Percentiles rank a stretch among this genome's conserved stretches.
These are phyloP conservation scores for Minunthozetes semirufus DNA, from an alignment of 2,888 invertebrate genomes.

Conservation along the genomic window DNA sequence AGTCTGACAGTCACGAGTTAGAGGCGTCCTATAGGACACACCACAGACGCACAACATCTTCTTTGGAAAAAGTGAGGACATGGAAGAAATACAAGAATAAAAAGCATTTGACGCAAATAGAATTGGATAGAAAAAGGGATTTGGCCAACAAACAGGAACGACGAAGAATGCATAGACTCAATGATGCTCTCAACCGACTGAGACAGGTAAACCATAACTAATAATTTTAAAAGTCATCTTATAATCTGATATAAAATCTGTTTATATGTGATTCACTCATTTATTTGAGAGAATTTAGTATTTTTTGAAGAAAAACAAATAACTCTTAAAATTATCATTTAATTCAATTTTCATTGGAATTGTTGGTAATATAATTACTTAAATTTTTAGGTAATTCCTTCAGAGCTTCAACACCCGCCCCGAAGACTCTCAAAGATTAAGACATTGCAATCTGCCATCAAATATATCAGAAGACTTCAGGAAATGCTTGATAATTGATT, in stretches of 20 bases:
- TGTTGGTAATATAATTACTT: neutral
- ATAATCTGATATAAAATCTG: neutral
- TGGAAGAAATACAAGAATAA: conserved; percentile 35
- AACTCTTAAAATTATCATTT: no score
- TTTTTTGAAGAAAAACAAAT: no score
- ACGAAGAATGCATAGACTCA: conserved; percentile 36
- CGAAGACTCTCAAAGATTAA: conserved; percentile 36
- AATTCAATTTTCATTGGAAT: neutral
- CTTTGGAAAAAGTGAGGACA: conserved; percentile 13
- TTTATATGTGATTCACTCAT: no score
- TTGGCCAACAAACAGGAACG: conserved; percentile 38
- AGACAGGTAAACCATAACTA: conserved; percentile 2
- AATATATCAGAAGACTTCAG: conserved; percentile 30
- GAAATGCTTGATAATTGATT: conserved; percentile 15
- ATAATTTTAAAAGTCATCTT: no score
- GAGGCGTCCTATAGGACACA: neutral
- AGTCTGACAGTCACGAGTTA: neutral
- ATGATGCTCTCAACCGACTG: conserved; percentile 33
- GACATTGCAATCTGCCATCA: conserved; percentile 35
- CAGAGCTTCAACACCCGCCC: conserved; percentile 23
- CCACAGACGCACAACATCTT: neutral
- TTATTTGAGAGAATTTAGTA: no score
- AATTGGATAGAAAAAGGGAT: conserved; percentile 37
- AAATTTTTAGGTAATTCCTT: conserved; percentile 25
- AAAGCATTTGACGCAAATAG: conserved; percentile 26